phyloP scores from a whole-genome alignment of 2,888 invertebrate genomes.

The Rhingia rostrata region DNA sequence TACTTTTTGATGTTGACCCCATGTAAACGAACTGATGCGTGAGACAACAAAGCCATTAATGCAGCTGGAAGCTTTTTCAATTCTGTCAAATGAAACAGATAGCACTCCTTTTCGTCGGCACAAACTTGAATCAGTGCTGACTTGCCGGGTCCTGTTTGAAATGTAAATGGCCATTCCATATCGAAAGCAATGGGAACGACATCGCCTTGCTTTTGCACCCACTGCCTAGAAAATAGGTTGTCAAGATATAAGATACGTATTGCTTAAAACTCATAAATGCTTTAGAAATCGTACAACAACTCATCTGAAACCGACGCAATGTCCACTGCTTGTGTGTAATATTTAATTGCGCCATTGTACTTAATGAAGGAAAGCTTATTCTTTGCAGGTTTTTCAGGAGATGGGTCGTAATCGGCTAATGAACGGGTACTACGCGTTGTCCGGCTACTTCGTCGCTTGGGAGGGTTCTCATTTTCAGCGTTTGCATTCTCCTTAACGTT shows the following conservation, averaged over 20 bases:
- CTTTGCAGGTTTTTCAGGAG: slow-evolving; percentile 76
- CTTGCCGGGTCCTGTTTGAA: slow-evolving; percentile 85
- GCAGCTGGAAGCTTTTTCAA: slow-evolving; percentile 85
- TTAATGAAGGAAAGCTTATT: slow-evolving; percentile 78
- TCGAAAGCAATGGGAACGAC: slow-evolving; percentile 86
- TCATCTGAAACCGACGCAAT: slow-evolving; percentile 83
- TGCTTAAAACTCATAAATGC: slow-evolving; percentile 14
- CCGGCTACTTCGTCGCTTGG: slow-evolving; percentile 79
- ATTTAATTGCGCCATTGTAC: slow-evolving; percentile 80
- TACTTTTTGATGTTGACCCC: slow-evolving; percentile 87
- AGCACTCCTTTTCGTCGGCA: slow-evolving; percentile 84
- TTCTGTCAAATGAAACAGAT: slow-evolving; percentile 85
- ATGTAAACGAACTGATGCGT: slow-evolving; percentile 85
- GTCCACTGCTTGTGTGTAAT: slow-evolving; percentile 82
- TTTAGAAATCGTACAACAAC: slow-evolving; percentile 81
- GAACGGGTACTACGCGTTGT: slow-evolving; percentile 78
- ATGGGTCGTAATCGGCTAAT: slow-evolving; percentile 76
- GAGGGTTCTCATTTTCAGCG: slow-evolving; percentile 77
- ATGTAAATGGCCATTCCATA: slow-evolving; percentile 87
- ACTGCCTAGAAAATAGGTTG: slow-evolving; percentile 77
- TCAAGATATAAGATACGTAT: no score
- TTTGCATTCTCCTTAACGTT: slow-evolving; percentile 23
- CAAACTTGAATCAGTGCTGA: slow-evolving; percentile 87
- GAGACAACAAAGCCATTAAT: slow-evolving; percentile 84
- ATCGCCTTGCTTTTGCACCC: slow-evolving; percentile 80